These are phyloP conservation scores for Drosophila saltans DNA, from an alignment of 1,140 invertebrate genomes.

Conservation along the genomic window DNA sequence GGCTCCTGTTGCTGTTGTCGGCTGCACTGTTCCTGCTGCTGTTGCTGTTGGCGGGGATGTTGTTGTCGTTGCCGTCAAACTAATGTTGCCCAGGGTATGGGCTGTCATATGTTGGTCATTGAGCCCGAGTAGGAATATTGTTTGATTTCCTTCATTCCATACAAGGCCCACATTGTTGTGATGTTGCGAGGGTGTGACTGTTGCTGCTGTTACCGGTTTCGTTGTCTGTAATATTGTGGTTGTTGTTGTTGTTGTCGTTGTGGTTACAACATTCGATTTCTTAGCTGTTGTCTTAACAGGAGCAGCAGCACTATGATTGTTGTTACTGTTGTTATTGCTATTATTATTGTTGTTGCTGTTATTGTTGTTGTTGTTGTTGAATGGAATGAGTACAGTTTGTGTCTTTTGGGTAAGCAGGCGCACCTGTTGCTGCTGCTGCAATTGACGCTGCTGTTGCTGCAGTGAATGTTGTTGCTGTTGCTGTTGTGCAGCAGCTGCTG, in stretches of 20 bases:
- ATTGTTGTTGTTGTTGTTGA: slow-evolving; percentile 63
- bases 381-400: slow-evolving; percentile 83
- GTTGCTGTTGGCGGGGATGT: slow-evolving; percentile 47
- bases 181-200: slow-evolving; percentile 37
- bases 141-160: slow-evolving; percentile 82
- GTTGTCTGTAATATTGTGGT: slow-evolving; percentile 42
- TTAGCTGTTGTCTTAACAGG: slow-evolving; percentile 53
- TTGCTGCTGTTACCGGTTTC: slow-evolving; percentile 14
- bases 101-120: slow-evolving; percentile 82
- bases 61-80: slow-evolving; percentile 68
- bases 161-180: slow-evolving; percentile 76
- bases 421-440: slow-evolving; percentile 65
- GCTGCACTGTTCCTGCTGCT: slow-evolving; percentile 17
- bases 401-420: slow-evolving; percentile 80
- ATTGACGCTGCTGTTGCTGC: slow-evolving; percentile 80
- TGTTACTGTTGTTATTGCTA: slow-evolving; percentile 46
- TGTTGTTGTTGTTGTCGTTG: slow-evolving; percentile 30
- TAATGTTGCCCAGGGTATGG: slow-evolving; percentile 76
- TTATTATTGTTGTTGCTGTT: slow-evolving; percentile 42
- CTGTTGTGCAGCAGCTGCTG: slow-evolving; percentile 71
- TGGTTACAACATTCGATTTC: slow-evolving; percentile 38
- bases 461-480: slow-evolving; percentile 53
- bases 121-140: slow-evolving; percentile 77
- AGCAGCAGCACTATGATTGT: slow-evolving; percentile 26
- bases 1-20: slow-evolving; percentile 29